Conservation (phyloP, 2,113 vertebrate genomes). For the Melanostigma gelatinosum region DNA sequence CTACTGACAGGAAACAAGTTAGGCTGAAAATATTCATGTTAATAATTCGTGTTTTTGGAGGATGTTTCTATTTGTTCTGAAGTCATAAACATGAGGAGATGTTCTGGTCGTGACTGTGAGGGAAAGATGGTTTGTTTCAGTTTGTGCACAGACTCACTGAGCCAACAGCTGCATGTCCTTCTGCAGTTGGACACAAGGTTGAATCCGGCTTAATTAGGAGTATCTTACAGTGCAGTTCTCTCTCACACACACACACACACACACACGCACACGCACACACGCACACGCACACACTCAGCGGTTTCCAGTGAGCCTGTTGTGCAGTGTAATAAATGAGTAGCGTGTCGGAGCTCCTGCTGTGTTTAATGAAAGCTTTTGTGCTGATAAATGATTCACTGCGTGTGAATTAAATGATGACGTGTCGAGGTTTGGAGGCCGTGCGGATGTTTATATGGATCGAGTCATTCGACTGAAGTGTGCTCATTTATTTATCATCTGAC, state of each 20-base stretch:
- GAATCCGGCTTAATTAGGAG: constrained; percentile 35
- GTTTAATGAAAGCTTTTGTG: constrained; percentile 38
- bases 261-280: neutral
- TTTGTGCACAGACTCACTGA: neutral
- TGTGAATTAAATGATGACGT: constrained; percentile 44
- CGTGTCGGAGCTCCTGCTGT: constrained; percentile 38
- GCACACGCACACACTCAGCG: neutral
- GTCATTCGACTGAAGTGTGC: neutral
- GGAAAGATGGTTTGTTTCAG: neutral
- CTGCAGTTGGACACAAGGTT: constrained; percentile 38
- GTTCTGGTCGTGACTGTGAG: neutral
- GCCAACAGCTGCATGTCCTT: constrained; percentile 41
- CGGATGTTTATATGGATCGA: neutral
- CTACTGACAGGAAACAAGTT: neutral
- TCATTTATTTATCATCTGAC: neutral
- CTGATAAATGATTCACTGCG: constrained; percentile 21
- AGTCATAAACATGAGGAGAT: neutral
- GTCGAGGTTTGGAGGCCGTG: neutral
- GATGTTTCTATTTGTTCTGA: neutral
- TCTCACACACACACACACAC: constrained; percentile 13
- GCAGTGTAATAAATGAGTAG: constrained; percentile 35
- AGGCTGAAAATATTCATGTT: neutral
- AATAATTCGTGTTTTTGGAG: neutral
- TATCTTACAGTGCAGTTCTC: constrained; percentile 17
- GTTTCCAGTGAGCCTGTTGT: neutral